Evolutionary conservation across 2,888 invertebrate species (phyloP), one percentile per base, ranked within the genome.

Genomic region (Drosophila anomalipes): DNA sequence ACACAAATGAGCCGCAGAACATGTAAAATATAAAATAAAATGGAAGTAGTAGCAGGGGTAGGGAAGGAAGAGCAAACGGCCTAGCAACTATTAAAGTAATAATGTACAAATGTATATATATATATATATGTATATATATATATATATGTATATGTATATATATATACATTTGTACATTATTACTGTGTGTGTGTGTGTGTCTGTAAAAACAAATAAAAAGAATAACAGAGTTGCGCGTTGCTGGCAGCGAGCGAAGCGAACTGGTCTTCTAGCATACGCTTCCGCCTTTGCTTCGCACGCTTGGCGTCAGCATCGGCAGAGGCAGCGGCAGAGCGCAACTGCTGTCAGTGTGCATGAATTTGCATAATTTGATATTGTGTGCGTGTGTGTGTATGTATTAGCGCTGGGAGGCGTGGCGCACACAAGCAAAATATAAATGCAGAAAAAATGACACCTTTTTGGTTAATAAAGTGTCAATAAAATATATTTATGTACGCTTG

Each of bases 321-420:
- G 44, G 14, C 70, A 60, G 41, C 67, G 64, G 56, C 81, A 51
- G 75, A 30, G 75, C 71, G 52, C 68, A 54, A 57, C 67, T 33
- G 65, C 78, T 62, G 78, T 33, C 67, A 35, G 51, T 76, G 79
- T 73, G 72, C 74, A 89, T 86, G 86, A 89, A 86, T 86, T 89
- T 86, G 85, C 85, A 86, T 86, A 86, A 89, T 83, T 89, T 83
- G 53, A 73, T 65, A 56, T 70, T 67, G 19, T 59, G 51, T 19
- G 14, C 54, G 39, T 35, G 28, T 19, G 51, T 39, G 39, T 52
- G 57, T n/a, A 62, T 53, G 33, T 35, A 19, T 33, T 30, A 22
- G 12, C 12, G 16, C 26, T 47, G 57, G 74, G 77, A 63, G 85
- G 82, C 74, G 74, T 84, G 81, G 68, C 54, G 64, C 60, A 49